phyloP scores from a whole-genome alignment of 1,140 invertebrate genomes.

The Xylocopa sonorina region DNA sequence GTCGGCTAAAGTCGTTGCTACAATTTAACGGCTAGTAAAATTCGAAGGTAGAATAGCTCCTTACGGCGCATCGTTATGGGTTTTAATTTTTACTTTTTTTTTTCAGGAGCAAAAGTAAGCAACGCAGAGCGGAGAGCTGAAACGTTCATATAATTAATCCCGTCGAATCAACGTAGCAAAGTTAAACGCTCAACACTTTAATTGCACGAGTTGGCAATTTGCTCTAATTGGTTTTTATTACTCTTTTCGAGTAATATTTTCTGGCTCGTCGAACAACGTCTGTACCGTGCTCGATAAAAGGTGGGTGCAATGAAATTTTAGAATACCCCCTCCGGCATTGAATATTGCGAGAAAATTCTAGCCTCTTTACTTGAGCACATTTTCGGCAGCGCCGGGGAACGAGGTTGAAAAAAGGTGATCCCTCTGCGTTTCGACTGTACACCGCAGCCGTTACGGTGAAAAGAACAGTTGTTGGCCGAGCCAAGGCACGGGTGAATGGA shows the following conservation, averaged over 20 bases:
- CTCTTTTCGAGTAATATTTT: conserved; percentile 39
- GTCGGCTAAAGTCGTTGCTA: not conserved
- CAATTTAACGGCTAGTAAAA: too few relatives aligned
- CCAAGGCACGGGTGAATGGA: conserved; percentile 10
- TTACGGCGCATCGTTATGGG: not conserved
- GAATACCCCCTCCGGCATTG: not conserved
- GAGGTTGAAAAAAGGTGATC: not conserved
- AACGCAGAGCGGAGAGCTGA: not conserved
- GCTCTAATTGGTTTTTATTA: conserved; percentile 50
- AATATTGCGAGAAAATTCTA: not conserved
- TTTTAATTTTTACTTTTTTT: not conserved
- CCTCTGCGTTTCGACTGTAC: not conserved
- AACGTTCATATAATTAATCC: conserved; percentile 50
- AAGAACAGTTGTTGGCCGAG: conserved; percentile 4
- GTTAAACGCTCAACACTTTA: conserved; percentile 49
- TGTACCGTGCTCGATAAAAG: not conserved
- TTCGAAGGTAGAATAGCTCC: not conserved
- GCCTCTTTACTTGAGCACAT: too few relatives aligned
- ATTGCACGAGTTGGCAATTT: conserved; percentile 44
- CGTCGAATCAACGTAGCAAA: conserved; percentile 39
- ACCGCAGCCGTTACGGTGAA: not conserved
- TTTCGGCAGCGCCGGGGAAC: not conserved
- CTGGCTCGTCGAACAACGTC: conserved; percentile 23
- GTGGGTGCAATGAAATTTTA: conserved; percentile 29
- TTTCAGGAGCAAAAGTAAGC: not conserved